A percentile compares a stretch with the other conserved stretches of the same genome.
phyloP scores from a whole-genome alignment of 2,113 vertebrate species.

The Pandion haliaetus region DNA sequence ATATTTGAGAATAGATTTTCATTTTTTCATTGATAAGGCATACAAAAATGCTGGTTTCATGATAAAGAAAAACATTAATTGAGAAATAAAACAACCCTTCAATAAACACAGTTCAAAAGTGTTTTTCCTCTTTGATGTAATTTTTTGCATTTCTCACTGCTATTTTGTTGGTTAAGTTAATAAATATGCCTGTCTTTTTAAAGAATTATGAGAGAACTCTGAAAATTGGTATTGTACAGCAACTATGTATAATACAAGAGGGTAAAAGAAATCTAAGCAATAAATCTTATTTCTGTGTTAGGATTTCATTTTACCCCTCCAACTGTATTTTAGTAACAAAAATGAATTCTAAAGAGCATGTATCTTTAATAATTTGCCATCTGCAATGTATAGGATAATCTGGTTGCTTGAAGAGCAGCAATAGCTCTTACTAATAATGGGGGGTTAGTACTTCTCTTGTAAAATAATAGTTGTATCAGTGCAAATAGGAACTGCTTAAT shows the following conservation, averaged over 20 bases:
- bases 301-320: neutral
- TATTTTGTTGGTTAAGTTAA: neutral
- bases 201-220: neutral
- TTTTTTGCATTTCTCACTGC: neutral
- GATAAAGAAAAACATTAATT: neutral
- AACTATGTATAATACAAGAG: neutral
- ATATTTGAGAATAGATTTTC: neutral
- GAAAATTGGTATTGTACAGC: neutral
- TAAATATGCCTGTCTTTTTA: neutral
- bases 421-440: neutral
- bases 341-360: neutral
- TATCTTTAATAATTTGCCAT: neutral
- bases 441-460: neutral
- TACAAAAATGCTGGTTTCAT: neutral
- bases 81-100: neutral
- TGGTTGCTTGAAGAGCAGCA: neutral
- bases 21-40: neutral
- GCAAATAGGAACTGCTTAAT: constrained; percentile 8
- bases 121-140: neutral
- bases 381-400: neutral
- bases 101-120: neutral
- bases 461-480: neutral
- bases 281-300: neutral
- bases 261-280: neutral
- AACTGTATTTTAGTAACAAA: neutral